Evolutionary conservation across 2,797 vertebrate species (phyloP).

Genomic region (Rhinoraja longicauda): DNA sequence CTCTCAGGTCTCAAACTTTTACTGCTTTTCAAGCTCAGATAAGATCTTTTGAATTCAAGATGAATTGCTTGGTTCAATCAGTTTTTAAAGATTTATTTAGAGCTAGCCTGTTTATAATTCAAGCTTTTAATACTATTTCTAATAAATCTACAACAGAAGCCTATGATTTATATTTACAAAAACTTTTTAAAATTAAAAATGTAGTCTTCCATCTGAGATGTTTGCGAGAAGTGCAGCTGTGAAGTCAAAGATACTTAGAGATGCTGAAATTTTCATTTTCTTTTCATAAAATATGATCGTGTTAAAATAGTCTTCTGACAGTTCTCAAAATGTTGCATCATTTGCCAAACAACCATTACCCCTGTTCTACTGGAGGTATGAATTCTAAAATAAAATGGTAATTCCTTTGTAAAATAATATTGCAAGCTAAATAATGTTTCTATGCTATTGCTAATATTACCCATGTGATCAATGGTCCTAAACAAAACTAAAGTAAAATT

Average conservation of each 20-base stretch:
- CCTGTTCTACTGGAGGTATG: not conserved
- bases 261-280: not conserved
- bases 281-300: not conserved
- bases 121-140: slow-evolving; percentile 29
- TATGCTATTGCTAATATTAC: not conserved
- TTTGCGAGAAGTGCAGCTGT: not conserved
- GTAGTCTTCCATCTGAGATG: not conserved
- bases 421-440: not conserved
- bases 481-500: not conserved
- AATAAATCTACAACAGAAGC: slow-evolving; percentile 28
- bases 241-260: not conserved
- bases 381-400: not conserved
- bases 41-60: slow-evolving; percentile 37
- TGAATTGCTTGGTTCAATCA: slow-evolving; percentile 33
- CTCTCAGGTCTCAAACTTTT: slow-evolving; percentile 33
- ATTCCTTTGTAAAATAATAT: not conserved
- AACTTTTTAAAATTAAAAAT: slow-evolving; percentile 30
- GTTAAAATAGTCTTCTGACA: not conserved
- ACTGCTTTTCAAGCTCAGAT: slow-evolving; percentile 27
- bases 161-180: slow-evolving; percentile 12
- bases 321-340: not conserved
- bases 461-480: not conserved
- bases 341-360: not conserved
- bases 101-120: slow-evolving; percentile 29
- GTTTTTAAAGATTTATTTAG: slow-evolving; percentile 26